Evolutionary conservation across 2,888 invertebrate genomes (phyloP), one percentile per base, ranked within the genome.

Genomic region (Amaurobius ferox): DNA sequence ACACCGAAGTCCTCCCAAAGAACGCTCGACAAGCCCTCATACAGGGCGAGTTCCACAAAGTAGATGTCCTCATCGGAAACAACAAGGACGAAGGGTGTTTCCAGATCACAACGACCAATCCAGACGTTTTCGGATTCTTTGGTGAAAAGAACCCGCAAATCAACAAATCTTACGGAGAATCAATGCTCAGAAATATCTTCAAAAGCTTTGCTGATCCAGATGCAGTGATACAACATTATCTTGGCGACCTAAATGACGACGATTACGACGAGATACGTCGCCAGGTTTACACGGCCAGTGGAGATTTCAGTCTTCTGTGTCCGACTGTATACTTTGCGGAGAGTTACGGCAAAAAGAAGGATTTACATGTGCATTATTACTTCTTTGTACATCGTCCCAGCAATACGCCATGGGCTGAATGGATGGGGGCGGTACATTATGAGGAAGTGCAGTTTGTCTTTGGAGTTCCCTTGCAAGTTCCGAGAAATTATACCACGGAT

Each of bases 401-500:
- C 32, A 78, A 29, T 11, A 68, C 73, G 1, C 78, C 61, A 2
- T 81, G 73, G 77, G 78, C 80, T 13, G 39, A 67, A 3, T 88
- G 88, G 88, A 67, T 83, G 67, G 88, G 87, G 23, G 64, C 61
- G 11, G 29, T 72, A 9, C 81, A 88, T 48, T 79, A 76, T 23
- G 74, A 71, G 6, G 87, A 88, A 74, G 79, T 80, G 0, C 79
- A 62, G 32, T 88, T 86, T 23, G 74, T 88, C 6, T 80, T 87
- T 13, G 86, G 88, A 6, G 13, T n/a, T 1, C 88, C 80, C 0
- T 23, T 83, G 2, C 23, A 19, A 11, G 6, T 40, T 66, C 73
- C 32, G 7, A 19, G 44, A 6, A 32, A 32, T 0, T 73, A 73
- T 16, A 19, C 44, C 0, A 6, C 3, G 0, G 0, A 9, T 0